These are phyloP conservation scores for Rhagonycha fulva DNA, from an alignment of 2,888 invertebrate genomes.

Conservation along the genomic window DNA sequence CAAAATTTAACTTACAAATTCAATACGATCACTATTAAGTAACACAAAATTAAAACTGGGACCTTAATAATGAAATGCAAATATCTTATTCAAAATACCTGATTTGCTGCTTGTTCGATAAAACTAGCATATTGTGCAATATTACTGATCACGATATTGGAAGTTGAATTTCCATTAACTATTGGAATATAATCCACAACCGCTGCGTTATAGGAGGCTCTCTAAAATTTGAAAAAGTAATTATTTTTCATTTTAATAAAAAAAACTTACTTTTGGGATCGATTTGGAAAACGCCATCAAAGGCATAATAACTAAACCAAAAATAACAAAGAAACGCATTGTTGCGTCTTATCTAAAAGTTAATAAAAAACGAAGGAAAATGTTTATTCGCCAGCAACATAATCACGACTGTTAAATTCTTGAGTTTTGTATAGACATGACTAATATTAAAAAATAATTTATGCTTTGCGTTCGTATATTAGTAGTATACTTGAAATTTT, in stretches of 20 bases:
- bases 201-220: conserved; percentile 34
- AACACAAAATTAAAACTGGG: too few species aligned
- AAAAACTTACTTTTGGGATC: neutral
- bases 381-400: neutral
- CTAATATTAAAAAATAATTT: neutral
- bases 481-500: too few species aligned
- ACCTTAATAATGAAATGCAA: too few species aligned
- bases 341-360: neutral
- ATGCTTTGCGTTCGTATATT: too few species aligned
- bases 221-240: conserved; percentile 23
- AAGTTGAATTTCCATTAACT: conserved; percentile 1
- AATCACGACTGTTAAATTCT: neutral
- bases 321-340: neutral
- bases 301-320: neutral
- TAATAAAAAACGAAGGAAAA: neutral
- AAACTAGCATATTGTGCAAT: conserved; percentile 24
- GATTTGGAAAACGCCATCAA: neutral
- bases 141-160: conserved; percentile 22
- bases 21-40: too few species aligned
- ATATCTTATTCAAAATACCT: conserved; percentile 8
- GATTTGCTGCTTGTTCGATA: conserved; percentile 23
- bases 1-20: too few species aligned
- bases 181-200: conserved; percentile 36
- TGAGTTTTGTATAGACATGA: neutral
- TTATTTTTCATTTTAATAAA: neutral